phyloP scores from a whole-genome alignment of 2,113 vertebrate species.

The Typhlomys cinereus region DNA sequence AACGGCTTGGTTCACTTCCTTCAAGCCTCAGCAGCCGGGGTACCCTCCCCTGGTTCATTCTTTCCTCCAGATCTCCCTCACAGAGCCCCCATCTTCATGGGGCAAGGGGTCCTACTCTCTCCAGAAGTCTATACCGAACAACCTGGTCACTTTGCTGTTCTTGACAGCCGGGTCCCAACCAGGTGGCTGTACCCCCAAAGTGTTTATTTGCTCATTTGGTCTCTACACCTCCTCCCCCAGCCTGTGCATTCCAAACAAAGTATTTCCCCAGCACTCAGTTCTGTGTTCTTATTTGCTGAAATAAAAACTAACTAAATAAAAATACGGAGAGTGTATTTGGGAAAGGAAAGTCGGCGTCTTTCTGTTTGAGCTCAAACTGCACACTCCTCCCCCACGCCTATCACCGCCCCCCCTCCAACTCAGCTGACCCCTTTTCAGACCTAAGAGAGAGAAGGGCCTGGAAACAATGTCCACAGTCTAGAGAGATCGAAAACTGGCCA shows the following conservation, averaged over 20 bases:
- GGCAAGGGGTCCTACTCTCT: not conserved
- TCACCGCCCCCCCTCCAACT: not conserved
- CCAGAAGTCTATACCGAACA: not conserved
- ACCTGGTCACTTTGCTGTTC: not conserved
- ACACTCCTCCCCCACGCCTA: not conserved
- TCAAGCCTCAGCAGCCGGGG: not conserved
- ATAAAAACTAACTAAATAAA: not conserved
- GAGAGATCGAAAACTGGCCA: not conserved
- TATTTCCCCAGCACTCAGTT: not conserved
- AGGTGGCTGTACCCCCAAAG: not conserved
- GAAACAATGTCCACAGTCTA: not conserved
- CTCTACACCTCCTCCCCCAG: not conserved
- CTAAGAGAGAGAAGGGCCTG: not conserved
- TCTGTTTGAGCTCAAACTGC: slow-evolving; percentile 3
- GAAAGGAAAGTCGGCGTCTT: not conserved
- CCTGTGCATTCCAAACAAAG: not conserved
- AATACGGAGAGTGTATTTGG: not conserved
- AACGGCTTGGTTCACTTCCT: slow-evolving; percentile 63
- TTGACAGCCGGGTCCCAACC: not conserved
- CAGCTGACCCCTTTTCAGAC: slow-evolving; percentile 34
- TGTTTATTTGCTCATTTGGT: not conserved
- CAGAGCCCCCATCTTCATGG: not conserved
- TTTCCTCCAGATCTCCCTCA: not conserved
- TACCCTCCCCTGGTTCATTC: not conserved
- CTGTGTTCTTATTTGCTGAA: not conserved